These are phyloP conservation scores for Therioaphis trifolii DNA, from an alignment of 2,888 invertebrate species.

Conservation along the genomic window DNA sequence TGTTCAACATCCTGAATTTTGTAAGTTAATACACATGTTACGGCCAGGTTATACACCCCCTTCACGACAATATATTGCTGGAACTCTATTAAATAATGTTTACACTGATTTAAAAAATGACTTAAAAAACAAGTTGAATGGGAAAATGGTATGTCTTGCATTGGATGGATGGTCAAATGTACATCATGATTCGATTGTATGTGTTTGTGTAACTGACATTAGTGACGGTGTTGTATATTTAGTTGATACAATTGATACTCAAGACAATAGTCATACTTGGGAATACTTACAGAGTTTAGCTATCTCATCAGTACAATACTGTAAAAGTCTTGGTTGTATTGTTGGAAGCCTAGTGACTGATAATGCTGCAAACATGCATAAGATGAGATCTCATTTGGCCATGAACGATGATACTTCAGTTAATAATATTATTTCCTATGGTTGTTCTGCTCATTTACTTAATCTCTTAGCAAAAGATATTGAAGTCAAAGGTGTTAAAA, in stretches of 20 bases:
- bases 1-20: conserved; percentile 8
- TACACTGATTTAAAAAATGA: conserved; percentile 2
- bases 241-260: conserved; percentile 1
- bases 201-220: not conserved
- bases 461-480: not conserved
- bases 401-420: not conserved
- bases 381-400: not conserved
- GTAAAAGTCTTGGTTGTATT: not conserved
- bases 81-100: not conserved
- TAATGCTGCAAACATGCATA: conserved; percentile 5
- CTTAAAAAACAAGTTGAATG: not conserved
- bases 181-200: not conserved
- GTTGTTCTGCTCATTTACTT: conserved; percentile 1
- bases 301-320: not conserved
- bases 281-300: not conserved
- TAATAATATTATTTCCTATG: not conserved
- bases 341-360: conserved; percentile 1
- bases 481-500: conserved; percentile 5
- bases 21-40: conserved; percentile 1
- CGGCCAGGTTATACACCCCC: not conserved
- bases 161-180: not conserved
- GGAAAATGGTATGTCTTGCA: not conserved
- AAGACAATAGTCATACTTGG: conserved; percentile 5
- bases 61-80: not conserved
- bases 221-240: not conserved